These are phyloP conservation scores for Eidolon dupreanum DNA, from an alignment of 2,797 vertebrate species.

Conservation along the genomic window DNA sequence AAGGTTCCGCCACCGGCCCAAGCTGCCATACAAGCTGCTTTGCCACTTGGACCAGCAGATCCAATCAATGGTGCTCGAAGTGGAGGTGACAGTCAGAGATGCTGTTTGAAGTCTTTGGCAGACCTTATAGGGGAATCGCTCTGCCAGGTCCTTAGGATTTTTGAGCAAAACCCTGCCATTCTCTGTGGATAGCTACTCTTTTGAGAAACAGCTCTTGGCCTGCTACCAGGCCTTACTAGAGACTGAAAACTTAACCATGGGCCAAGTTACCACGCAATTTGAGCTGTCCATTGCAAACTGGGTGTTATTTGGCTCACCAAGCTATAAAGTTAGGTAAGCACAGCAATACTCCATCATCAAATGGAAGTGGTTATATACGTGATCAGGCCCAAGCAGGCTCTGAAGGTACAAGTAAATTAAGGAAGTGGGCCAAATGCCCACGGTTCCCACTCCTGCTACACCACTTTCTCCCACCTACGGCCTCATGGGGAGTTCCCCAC, in stretches of 20 bases:
- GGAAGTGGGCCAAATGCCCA: neutral
- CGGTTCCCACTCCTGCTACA: neutral
- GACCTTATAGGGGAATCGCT: neutral
- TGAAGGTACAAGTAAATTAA: neutral
- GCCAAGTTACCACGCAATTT: neutral
- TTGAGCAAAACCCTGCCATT: neutral
- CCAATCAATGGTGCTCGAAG: rapidly evolving
- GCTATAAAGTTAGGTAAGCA: neutral
- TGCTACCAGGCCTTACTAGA: neutral
- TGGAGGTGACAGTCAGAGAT: neutral
- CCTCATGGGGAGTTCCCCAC: neutral
- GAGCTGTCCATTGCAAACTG: neutral
- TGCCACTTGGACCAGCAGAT: neutral
- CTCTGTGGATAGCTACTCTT: neutral
- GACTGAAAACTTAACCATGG: neutral
- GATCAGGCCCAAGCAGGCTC: neutral
- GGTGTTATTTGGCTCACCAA: neutral
- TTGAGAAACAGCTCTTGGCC: neutral
- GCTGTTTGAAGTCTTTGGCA: neutral
- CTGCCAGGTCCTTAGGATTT: neutral
- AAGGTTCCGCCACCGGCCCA: neutral
- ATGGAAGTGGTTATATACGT: too few species aligned
- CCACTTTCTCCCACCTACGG: neutral
- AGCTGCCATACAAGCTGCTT: neutral
- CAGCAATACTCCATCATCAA: neutral